phyloP scores from a whole-genome alignment of 2,888 invertebrate species.

The Melieria crassipennis region DNA sequence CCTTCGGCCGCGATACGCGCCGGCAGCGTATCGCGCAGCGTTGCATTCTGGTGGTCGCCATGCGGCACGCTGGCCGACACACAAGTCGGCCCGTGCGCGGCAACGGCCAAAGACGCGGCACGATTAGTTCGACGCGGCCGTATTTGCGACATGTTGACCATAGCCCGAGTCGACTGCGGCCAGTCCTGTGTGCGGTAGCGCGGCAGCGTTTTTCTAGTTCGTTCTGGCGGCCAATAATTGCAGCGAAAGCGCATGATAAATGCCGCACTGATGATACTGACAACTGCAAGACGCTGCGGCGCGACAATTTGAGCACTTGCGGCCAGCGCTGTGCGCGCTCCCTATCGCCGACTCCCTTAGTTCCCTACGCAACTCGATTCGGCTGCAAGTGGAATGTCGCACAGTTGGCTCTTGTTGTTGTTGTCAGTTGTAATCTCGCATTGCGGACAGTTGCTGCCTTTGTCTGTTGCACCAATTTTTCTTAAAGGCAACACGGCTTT shows the following conservation, averaged over 20 bases:
- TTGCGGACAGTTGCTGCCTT: background rate
- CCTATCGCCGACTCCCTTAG: too few species aligned
- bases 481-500: slow-evolving; percentile 22
- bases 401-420: too few species aligned
- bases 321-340: too few species aligned
- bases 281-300: slow-evolving; percentile 23
- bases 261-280: slow-evolving; percentile 29
- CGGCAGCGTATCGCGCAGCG: slow-evolving; percentile 7
- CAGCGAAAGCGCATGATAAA: slow-evolving; percentile 23
- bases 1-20: slow-evolving; percentile 21
- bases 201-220: background rate
- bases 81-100: background rate
- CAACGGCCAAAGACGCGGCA: too few species aligned
- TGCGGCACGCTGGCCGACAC: slow-evolving; percentile 9
- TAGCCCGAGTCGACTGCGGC: background rate
- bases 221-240: background rate
- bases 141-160: slow-evolving; percentile 5
- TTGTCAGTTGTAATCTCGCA: too few species aligned
- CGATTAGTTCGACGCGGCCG: too few species aligned
- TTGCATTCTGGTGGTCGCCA: slow-evolving; percentile 18
- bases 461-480: slow-evolving; percentile 26
- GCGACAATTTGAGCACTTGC: slow-evolving; percentile 21
- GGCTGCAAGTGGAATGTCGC: too few species aligned
- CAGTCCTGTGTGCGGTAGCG: background rate
- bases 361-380: too few species aligned